Base-by-base conservation (phyloP, 2,113 vertebrate species). In the Atherinomorus stipes region DNA sequence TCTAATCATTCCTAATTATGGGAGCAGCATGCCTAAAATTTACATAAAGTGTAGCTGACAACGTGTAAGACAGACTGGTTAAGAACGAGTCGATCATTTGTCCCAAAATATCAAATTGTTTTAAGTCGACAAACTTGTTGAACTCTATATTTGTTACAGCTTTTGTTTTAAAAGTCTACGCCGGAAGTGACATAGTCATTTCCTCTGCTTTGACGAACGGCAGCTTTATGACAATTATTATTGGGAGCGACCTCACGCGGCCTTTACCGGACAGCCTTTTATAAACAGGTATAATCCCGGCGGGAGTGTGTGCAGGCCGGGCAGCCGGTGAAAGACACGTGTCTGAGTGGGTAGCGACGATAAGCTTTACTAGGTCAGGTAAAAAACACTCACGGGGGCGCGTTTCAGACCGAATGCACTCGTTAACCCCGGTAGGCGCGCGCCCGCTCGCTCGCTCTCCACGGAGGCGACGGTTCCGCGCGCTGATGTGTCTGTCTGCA, bases 401-500 rank as follows among this genome's bases (percentile, higher is more conserved):
- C 87, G 84, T 61, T 76, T 71, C 64, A 88, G 78, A 88, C 85
- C 85, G 76, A 85, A 78, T 81, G 92, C 82, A 93, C 92, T 69
- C 92, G 81, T 88, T 93, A 81, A 92, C 92, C 92, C 81, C 86
- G 25, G 23, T 11, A 86, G 54, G 84, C 87, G 87, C 89, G 91
- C 72, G 26, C 87, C 80, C 66, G 62, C 57, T 11, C 26, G 64
- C 65, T 74, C 74, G 59, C 77, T 34, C 68, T 56, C 74, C 57
- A 62, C 74, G 66, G 60, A 79, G 71, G 66, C 81, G 72, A 69
- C 83, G 75, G 80, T 73, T 64, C 74, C 83, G 88, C 90, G 84
- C 86, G 85, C 85, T 83, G 84, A 88, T 90, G 81, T 93, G 88
- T 91, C 81, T 89, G 85, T 82, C 80, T 91, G 78, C 77, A 87